Evolutionary conservation across 2,113 vertebrate species (phyloP), one percentile per base, ranked within the genome.

Genomic region (Cryptomyrus ogoouensis): DNA sequence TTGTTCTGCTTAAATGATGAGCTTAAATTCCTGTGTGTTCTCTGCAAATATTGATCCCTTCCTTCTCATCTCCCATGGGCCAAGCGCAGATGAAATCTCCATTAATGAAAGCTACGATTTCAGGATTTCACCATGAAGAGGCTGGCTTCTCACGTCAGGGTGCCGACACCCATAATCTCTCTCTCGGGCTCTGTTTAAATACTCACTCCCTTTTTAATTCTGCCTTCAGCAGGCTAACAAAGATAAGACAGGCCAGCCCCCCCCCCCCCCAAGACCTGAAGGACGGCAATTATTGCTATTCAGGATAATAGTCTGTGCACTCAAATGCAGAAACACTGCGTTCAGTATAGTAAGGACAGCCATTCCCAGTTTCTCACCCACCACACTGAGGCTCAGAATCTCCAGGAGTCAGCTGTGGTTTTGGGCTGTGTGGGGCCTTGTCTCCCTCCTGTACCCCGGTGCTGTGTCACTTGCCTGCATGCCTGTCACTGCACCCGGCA

Each of bases 31-130:
- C 53, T 87, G n/a, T 83, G 50, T 83, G 84, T 90, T 46, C 80
- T 49, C 35, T 90, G 58, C 89, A 90, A 53, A 90, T 85, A 90
- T 90, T 85, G 77, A 90, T 52, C 58, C 39, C 52, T 83, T 17
- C 50, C 13, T 53, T 17, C 44, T 77, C 88, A 49, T 0, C 74
- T 53, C 44, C n/a, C 42, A 31, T 17, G 31, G 56, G 83, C 44
- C 58, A 87, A 74, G 62, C 8, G n/a, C 44, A 74, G 58, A 90
- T 90, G 31, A 90, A 62, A 56, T 90, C 89, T 46, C 89, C 52
- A 85, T 62, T 89, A 85, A 35, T 85, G 89, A 90, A 85, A 62
- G 83, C 66, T 7, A 42, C 27, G 46, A 42, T 80, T 27, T 31
- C 47, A 13, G 31, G 89, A n/a, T 84, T 19, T 58, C 27, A 44